A percentile compares a stretch with the other conserved stretches of the same genome.
Conservation (phyloP, 2,797 vertebrate species). For the Molossus molossus region DNA sequence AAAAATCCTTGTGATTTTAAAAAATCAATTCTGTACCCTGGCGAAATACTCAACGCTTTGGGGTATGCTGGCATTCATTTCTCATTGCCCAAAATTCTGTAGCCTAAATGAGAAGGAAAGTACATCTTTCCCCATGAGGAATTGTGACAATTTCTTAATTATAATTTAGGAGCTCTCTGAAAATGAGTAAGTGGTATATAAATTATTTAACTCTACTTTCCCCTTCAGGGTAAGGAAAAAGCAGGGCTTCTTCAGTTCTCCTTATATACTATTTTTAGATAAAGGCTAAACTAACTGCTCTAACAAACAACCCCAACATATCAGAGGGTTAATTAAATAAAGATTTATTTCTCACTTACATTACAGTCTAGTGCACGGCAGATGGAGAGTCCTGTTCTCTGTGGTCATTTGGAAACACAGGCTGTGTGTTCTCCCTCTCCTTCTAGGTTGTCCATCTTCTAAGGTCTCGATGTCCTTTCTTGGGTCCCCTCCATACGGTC, state of each 20-base stretch:
- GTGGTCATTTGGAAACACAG: not conserved
- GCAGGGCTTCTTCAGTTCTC: not conserved
- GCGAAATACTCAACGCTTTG: slow-evolving; percentile 44
- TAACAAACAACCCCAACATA: slow-evolving; percentile 5
- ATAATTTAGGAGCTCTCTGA: slow-evolving; percentile 73
- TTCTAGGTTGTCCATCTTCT: not conserved
- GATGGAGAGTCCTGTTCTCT: not conserved
- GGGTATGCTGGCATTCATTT: slow-evolving; percentile 64
- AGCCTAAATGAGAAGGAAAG: slow-evolving; percentile 70
- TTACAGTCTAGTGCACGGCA: not conserved
- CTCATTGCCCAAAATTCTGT: slow-evolving; percentile 63
- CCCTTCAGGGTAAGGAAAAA: slow-evolving; percentile 61
- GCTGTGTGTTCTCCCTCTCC: not conserved
- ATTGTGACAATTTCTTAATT: slow-evolving; percentile 78
- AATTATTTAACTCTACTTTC: slow-evolving; percentile 69
- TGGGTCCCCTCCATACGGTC: not conserved
- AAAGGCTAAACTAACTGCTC: not conserved
- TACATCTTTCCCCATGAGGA: slow-evolving; percentile 57
- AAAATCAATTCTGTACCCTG: slow-evolving; percentile 61
- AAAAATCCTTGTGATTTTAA: slow-evolving; percentile 29
- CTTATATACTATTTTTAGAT: not conserved
- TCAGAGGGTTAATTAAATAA: slow-evolving; percentile 5
- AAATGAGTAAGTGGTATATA: slow-evolving; percentile 71
- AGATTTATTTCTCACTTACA: not conserved
- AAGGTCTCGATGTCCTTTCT: not conserved